A percentile compares a stretch with the other conserved stretches of the same genome.
Evolutionary conservation across 2,888 invertebrate species (phyloP).

Genomic region (Cheilosia vernalis): DNA sequence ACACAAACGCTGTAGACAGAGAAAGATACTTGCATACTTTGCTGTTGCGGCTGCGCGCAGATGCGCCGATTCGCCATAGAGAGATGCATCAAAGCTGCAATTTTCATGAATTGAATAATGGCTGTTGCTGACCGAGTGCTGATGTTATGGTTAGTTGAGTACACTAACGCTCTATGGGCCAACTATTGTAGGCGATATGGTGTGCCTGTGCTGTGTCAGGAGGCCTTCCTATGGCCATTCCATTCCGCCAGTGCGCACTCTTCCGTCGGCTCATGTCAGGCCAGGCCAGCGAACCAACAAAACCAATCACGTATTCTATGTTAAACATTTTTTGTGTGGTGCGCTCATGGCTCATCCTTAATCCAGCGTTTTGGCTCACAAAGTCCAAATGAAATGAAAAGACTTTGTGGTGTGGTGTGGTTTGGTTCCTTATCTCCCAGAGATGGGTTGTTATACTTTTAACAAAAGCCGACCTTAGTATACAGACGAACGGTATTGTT

Average conservation of each 20-base stretch:
- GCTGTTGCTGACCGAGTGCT: conserved; percentile 74
- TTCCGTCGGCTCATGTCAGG: conserved; percentile 64
- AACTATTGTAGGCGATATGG: conserved; percentile 62
- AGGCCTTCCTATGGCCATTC: conserved; percentile 46
- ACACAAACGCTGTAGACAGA: conserved; percentile 66
- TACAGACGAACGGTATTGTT: conserved; percentile 71
- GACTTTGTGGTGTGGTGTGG: conserved; percentile 23
- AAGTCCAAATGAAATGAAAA: conserved; percentile 65
- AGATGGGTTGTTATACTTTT: conserved; percentile 65
- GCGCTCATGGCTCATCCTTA: conserved; percentile 58
- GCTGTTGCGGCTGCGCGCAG: conserved; percentile 24
- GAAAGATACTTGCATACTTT: conserved; percentile 51
- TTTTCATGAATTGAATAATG: conserved; percentile 76
- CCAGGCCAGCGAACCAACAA: conserved; percentile 51
- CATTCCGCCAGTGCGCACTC: conserved; percentile 14
- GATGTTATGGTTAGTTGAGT: conserved; percentile 74
- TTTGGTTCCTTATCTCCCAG: conserved; percentile 57
- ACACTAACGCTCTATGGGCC: conserved; percentile 70
- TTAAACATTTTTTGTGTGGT: conserved; percentile 82
- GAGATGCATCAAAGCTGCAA: conserved; percentile 74
- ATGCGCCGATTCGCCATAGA: conserved; percentile 14
- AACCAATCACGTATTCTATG: conserved; percentile 83
- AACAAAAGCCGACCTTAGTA: conserved; percentile 63
- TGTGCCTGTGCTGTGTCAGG: conserved; percentile 30
- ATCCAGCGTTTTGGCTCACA: conserved; percentile 19